Base-by-base conservation (phyloP, 2,888 invertebrate genomes). In the Spodoptera littoralis region DNA sequence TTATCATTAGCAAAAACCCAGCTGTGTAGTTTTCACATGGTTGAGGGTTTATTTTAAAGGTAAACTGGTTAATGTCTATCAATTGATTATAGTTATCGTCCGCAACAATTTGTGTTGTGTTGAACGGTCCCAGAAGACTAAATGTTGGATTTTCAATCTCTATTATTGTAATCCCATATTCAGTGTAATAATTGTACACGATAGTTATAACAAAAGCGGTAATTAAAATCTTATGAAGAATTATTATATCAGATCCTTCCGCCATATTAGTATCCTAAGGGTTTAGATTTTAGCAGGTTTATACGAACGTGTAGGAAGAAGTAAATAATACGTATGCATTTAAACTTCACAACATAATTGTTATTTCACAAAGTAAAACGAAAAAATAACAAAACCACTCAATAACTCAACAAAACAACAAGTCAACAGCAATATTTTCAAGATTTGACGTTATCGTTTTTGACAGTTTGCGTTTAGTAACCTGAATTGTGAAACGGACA, bases 1-100 rank as follows among this genome's bases (percentile, higher is more conserved):
- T 90, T 64, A 97, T 95, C 22, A 97, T 89, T 11, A 97, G 90
- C 27, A 97, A 88, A 12, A 96, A 90, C 0, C 87, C 88, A 60
- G 78, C 82, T 4, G 79, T 63, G 47, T 92, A 90, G 22, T 88
- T 87, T 55, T 91, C 88, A 80, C 96, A 96, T 1, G 94, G 92
- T 24, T 93, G 89, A 59, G 96, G 95, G 71, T 96, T 95, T 48
- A 96, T 95, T 56, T 91, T 89, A 84, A 97, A 97, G 13, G 91
- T 87, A 83, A 97, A 97, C 79, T 96, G 90, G 52, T 93, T 90
- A 51, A 97, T 85, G 84, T 96, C 95, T 47, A 96, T 95, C 58
- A 96, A 87, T 22, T 86, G 83, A 8, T 85, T 73, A 47, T 89
- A 88, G 0, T 79, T 77, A 77, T 91, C 91, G 4, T 81, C 79